Base-by-base conservation (phyloP, 2,113 vertebrate species). In the Varanus komodoensis region DNA sequence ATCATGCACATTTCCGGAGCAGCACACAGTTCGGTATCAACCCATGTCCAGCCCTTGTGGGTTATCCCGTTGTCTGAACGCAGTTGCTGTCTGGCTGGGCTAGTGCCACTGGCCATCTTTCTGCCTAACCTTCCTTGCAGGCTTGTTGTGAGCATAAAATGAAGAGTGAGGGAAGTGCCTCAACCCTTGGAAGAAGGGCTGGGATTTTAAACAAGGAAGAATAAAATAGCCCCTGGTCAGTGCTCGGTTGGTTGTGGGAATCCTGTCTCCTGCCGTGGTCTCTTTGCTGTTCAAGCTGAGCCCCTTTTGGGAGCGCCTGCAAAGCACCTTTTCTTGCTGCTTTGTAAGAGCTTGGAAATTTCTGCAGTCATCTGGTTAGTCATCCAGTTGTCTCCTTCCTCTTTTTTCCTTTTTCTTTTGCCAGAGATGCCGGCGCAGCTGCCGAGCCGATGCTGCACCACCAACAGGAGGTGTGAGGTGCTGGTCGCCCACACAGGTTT, bases 401-500 rank as follows among this genome's bases (percentile, higher is more conserved):
- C 54, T 19, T 6, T 17, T 50, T 44, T 48, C 57, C 38, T 34
- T 32, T 15, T 32, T 74, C 32, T 85, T 57, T 25, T 44, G 7
- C 21, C 67, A 34, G 14, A 79, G 89, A 68, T 14, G 61, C 44
- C 57, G 29, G 57, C 69, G 82, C 57, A 79, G 88, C 82, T 52
- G 82, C 57, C 5, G 23, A 77, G 81, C 38, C 2, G 71, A 75
- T 84, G 69, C 73, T 34, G 38, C 82, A 2, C 38, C 61, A 50
- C 81, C 78, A 73, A 44, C 9, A 82, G 54, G 38, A 74, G 73
- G 71, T 34, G 27, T 34, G 4, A 84, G 61, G 27, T 9, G 73
- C 80, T 29, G 9, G 61, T 81, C 87, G 29, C 90, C 86, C 90
- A 68, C 90, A 84, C n/a, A 17, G 15, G n/a, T 17, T 57, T 54